Base-by-base conservation (phyloP, 2,888 invertebrate genomes). In the Agrilus cyanescens region DNA sequence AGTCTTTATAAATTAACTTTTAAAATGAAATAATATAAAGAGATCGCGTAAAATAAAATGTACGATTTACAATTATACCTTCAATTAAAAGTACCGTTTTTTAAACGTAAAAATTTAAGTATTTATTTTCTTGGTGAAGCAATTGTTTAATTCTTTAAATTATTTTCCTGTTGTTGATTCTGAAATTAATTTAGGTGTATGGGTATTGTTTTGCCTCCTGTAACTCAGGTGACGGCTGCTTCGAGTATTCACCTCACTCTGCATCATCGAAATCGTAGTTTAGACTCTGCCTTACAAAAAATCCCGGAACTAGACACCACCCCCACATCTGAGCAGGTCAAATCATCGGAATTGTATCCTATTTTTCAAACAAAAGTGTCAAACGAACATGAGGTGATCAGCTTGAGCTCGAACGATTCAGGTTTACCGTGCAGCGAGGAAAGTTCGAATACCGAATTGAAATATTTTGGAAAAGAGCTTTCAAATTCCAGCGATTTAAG, bases 231-330 rank as follows among this genome's bases (percentile, higher is more conserved):
- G 42, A 70, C 69, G 32, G 67, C 68, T 40, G 67, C 54, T 13
- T 67, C 69, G 13, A 54, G 62, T 49, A 68, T 68, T 45, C 69
- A 70, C 50, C 56, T 66, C n/a, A 69, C 82, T 51, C 78, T 81
- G 57, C 86, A 87, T 65, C 89, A 89, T 68, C 78, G 90, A 57
- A 90, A 90, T 72, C 79, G 90, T 52, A 89, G 89, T 62, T 71
- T 90, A 65, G 90, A 91, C 66, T 90, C 89, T 45, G 90, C 88
- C 46, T 74, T 89, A 50, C 89, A 89, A 66, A 75, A 86, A 65
- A 89, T 90, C 62, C 89, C 89, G 47, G 89, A 89, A 73, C 87
- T 83, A 60, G 82, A 84, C 70, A 72, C 76, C 8, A 76, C 75
- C 12, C 76, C 76, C n/a, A 75, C 74, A 56, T 76, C 78, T 20